A percentile compares a stretch with the other conserved stretches of the same genome.
phyloP scores from a whole-genome alignment of 2,888 invertebrate genomes.

The Spodoptera exigua region DNA sequence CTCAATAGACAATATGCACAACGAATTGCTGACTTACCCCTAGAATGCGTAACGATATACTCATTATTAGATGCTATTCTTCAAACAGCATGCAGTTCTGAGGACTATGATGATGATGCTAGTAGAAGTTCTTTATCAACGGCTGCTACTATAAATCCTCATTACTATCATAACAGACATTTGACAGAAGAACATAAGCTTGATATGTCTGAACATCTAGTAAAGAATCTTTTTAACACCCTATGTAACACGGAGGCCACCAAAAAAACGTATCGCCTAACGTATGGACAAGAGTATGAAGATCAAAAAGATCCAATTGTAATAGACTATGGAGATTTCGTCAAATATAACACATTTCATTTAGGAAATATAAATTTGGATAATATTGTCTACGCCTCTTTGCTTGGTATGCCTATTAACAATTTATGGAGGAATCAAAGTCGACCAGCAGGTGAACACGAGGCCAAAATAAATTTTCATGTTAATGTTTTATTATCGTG shows the following conservation, averaged over 20 bases:
- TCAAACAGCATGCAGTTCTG: conserved; percentile 65
- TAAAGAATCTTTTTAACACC: conserved; percentile 73
- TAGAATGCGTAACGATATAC: conserved; percentile 78
- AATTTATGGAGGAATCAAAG: conserved; percentile 72
- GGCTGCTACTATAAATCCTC: conserved; percentile 57
- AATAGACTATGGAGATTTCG: conserved; percentile 77
- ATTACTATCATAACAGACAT: conserved; percentile 22
- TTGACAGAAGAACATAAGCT: conserved; percentile 61
- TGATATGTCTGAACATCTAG: conserved; percentile 70
- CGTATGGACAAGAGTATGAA: conserved; percentile 81
- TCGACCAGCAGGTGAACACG: conserved; percentile 65
- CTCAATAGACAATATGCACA: conserved; percentile 64
- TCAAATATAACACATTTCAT: conserved; percentile 78
- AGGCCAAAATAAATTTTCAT: conserved; percentile 82
- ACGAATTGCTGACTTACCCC: conserved; percentile 70
- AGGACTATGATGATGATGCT: conserved; percentile 57
- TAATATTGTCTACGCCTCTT: conserved; percentile 70
- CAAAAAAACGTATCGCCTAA: conserved; percentile 75
- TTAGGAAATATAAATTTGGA: conserved; percentile 78
- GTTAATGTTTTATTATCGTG: conserved; percentile 79
- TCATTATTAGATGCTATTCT: conserved; percentile 78
- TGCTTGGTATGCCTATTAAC: conserved; percentile 77
- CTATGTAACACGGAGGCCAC: conserved; percentile 71
- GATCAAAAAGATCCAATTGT: conserved; percentile 75
- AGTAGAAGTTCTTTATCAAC: conserved; percentile 66